These are phyloP conservation scores for Peucedramus taeniatus DNA, from an alignment of 2,113 vertebrate species.

Conservation along the genomic window DNA sequence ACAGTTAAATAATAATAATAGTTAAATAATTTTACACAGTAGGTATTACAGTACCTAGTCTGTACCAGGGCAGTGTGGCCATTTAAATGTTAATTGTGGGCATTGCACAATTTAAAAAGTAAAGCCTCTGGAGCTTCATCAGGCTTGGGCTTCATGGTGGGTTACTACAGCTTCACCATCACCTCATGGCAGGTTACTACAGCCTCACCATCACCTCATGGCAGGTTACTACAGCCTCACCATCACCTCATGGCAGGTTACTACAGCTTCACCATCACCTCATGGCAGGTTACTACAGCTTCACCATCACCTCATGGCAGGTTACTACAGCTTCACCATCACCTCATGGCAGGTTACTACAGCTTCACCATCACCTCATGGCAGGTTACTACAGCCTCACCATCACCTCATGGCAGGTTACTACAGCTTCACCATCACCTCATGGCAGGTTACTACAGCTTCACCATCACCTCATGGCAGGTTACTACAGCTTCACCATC, in stretches of 20 bases:
- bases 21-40: background rate
- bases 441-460: background rate
- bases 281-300: background rate
- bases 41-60: background rate
- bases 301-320: background rate
- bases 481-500: background rate
- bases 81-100: background rate
- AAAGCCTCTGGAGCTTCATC: background rate
- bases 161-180: background rate
- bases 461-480: background rate
- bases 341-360: background rate
- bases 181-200: background rate
- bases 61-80: fast-evolving
- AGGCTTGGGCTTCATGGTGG: background rate
- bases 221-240: background rate
- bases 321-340: background rate
- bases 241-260: background rate
- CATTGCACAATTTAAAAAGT: background rate
- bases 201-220: background rate
- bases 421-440: background rate
- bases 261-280: background rate
- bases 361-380: background rate
- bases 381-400: background rate
- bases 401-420: background rate
- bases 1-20: too few relatives aligned